Percentiles rank a stretch among this genome's conserved stretches.
These are phyloP conservation scores for Opisthograptis luteolata DNA, from an alignment of 2,888 invertebrate species.

Conservation along the genomic window DNA sequence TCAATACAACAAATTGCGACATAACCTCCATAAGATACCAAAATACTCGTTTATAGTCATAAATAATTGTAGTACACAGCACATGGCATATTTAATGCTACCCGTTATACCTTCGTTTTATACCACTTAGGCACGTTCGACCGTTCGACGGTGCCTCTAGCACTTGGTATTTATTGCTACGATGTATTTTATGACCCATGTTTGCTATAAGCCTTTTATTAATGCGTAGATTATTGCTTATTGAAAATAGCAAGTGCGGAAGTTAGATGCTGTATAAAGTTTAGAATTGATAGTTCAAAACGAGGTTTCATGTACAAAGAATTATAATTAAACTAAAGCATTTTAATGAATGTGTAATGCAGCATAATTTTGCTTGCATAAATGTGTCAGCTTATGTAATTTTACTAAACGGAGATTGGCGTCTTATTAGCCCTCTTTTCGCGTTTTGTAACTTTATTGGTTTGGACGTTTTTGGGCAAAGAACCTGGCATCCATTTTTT, in stretches of 20 bases:
- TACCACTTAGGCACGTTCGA: slow-evolving; percentile 24
- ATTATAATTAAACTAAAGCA: too few species aligned
- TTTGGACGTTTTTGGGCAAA: too few species aligned
- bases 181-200: slow-evolving; percentile 13
- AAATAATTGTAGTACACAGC: slow-evolving; percentile 10
- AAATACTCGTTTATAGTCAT: slow-evolving; percentile 5
- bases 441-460: too few species aligned
- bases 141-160: slow-evolving; percentile 18
- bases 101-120: slow-evolving; percentile 19
- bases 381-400: too few species aligned
- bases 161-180: slow-evolving; percentile 21
- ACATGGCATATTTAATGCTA: slow-evolving; percentile 5
- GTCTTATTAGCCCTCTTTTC: too few species aligned
- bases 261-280: slow-evolving; percentile 3
- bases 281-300: too few species aligned
- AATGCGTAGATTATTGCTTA: slow-evolving; percentile 17
- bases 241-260: slow-evolving; percentile 5
- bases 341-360: too few species aligned
- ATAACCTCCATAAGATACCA: not conserved
- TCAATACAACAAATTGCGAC: slow-evolving; percentile 10
- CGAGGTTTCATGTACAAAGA: too few species aligned
- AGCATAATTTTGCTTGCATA: too few species aligned
- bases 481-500: too few species aligned
- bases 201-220: slow-evolving; percentile 20
- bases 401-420: too few species aligned